Evolutionary conservation across 2,797 vertebrate species (phyloP), one percentile per base, ranked within the genome.

Genomic region (Scleropages formosus): DNA sequence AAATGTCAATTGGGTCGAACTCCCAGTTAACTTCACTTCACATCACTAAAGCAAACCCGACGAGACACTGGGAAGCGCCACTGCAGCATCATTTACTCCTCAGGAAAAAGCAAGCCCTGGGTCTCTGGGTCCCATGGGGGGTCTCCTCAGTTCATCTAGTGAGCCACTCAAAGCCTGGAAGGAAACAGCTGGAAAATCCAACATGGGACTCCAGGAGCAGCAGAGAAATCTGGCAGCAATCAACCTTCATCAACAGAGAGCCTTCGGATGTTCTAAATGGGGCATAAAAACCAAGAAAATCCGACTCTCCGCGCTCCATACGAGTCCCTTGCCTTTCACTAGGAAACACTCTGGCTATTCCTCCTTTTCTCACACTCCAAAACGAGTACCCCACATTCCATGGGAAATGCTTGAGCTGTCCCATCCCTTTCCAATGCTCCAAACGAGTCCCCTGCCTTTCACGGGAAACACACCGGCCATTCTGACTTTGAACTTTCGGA

Each of bases 171-270:
- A 18, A 12, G 53, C 53, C 53, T 56, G 9, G 9, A 10, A 18
- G 18, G 53, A 56, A 56, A 56, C 53, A 27, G 16, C 4, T 9
- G 39, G 20, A 46, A 20, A 73, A 59, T 63, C 44, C 72, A 46
- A 46, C 8, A 65, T 27, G 22, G 26, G 81, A 31, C 51, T 82
- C 80, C 82, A 70, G 81, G 76, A 65, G 73, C 81, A 72, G 80
- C 79, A 76, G 60, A 80, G 61, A 77, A 49, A 80, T 78, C 69
- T 24, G 73, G 88, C 85, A 82, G 82, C 83, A 84, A 87, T 85
- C 82, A 85, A 80, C 77, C 82, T 76, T 78, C 75, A 81, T 77
- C 78, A 75, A 74, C 76, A 63, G 73, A 79, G 67, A 74, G 78
- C 77, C 78, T 79, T 77, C 78, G 69, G 80, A 80, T 78, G 79